Evolutionary conservation across 1,140 invertebrate species (phyloP), one percentile per base, ranked within the genome.

Genomic region (Saccostrea glomerata): DNA sequence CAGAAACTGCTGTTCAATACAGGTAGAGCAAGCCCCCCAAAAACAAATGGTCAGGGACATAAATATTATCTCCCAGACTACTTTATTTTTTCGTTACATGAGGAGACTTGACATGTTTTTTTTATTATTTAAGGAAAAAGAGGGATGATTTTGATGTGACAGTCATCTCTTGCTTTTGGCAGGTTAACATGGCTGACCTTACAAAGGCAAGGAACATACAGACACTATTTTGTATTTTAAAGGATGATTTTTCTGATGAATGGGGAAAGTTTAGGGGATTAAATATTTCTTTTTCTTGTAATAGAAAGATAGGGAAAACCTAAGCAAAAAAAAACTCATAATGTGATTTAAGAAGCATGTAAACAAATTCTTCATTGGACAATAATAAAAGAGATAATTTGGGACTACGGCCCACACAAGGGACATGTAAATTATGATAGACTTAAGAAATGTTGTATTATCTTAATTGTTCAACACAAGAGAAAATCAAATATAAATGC

Each of bases 101-200:
- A 77, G 25, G 25, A 77, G 13, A 17, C 30, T 11, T 77, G 70
- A 25, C 25, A 77, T 30, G 25, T 20, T 25, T 73, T 73, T 73
- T 23, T 73, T 73, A 6, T 73, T 73, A 13, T 73, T 30, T 15
- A 30, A 36, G 15, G 25, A 2, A 36, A 36, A 77, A 77, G n/a
- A 77, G 30, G 70, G 25, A 36, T 77, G 70, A 77, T 25, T 15
- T 77, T 77, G 70, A 77, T 77, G 6, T 77, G 70, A 77, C 70
- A 77, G 15, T 20, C 25, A 15, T 25, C 15, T 13, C 25, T 36
- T 30, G 11, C 70, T 36, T 77, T 77, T 77, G 70, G 70, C 70
- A 30, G 70, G 70, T 77, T 77, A 30, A 77, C 70, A 77, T 77
- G 70, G 11, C 0, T 77, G 70, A 77, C 70, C 12, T 30, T 30